Base-by-base conservation (phyloP, 2,797 vertebrate species). In the Clarias fuscus region DNA sequence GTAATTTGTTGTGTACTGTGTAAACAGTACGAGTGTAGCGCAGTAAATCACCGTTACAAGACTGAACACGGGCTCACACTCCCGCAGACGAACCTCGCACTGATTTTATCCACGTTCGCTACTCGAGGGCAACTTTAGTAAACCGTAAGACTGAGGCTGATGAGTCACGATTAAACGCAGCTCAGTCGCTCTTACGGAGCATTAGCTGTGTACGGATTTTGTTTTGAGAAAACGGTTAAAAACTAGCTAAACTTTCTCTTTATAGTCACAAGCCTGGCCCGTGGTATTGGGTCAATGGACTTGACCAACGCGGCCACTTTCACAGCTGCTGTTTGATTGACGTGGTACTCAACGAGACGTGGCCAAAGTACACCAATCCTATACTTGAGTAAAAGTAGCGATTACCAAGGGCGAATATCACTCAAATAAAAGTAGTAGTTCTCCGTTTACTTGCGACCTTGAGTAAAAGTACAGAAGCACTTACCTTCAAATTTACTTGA, bases 1-100 rank as follows among this genome's bases (percentile, higher is more conserved):
- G 48, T 37, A 64, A 82, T 82, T 85, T 56, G 73, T 70, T 53
- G 18, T 53, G 30, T 40, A 62, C 76, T 40, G 40, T 64, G 10
- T 80, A 81, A 71, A 76, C 65, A 83, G n/a, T 18, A 18, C n/a
- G 30, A 56, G 22, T 27, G 59, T 4, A 11, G 68, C 13, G 20
- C 20, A 13, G 20, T 33, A 59, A 68, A 43, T 40, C 18, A 24
- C 71, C 7, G 30, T 18, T 24, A 56, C 84, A 83, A 64, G 84
- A 78, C 56, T 17, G 1, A 71, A 78, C 84, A 88, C 4, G 80
- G 72, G 14, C 7, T 7, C 71, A 1, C 61, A 58, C 24, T 2
- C 7, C 7, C 22, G 15, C 1, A 30, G 11, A 77, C 61, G 40
- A 10, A 65, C 30, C 33, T 4, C 58, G 37, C 76, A 4, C 58